Evolutionary conservation across 2,888 invertebrate genomes (phyloP), one percentile per base, ranked within the genome.

Genomic region (Orthonevra nobilis): DNA sequence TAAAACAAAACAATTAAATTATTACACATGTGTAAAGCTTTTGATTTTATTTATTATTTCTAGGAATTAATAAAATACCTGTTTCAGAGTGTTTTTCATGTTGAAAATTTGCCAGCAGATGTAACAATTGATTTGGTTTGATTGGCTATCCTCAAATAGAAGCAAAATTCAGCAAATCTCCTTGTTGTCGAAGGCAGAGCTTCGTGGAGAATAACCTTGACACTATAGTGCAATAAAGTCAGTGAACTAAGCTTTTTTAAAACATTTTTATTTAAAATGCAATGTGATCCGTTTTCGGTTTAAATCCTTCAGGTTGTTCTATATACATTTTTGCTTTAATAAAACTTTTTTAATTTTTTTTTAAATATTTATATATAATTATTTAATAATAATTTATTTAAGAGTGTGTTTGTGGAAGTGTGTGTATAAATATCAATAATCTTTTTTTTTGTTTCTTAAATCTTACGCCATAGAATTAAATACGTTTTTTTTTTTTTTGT

Each of bases 221-320:
- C n/a, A n/a, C n/a, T n/a, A n/a, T n/a, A n/a, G n/a, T n/a, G n/a
- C n/a, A n/a, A n/a, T n/a, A n/a, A n/a, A n/a, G n/a, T n/a, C n/a
- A n/a, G n/a, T n/a, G n/a, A n/a, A n/a, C n/a, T 23, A 38, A 68
- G 52, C 58, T 58, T 70, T 77, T 74, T 77, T 58, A 36, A 70
- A 75, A 72, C 77, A 77, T 77, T 79, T 79, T 79, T 79, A 73
- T 73, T 79, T 68, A 66, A 73, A 79, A 79, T 79, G 79, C 79
- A 79, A 79, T 66, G 73, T 79, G 79, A 73, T 79, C 66, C 28
- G 73, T 79, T 79, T 68, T 72, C n/a, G 14, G 46, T 50, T 69
- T 48, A 28, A 69, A 69, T 32, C 42, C 19, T 50, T 42, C 12
- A 48, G 20, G 46, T 46, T 56, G 40, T 75, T 64, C 50, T 77